A percentile compares a stretch with the other conserved stretches of the same genome.
Evolutionary conservation across 2,888 invertebrate species (phyloP).

Genomic region (Clunio marinus): DNA sequence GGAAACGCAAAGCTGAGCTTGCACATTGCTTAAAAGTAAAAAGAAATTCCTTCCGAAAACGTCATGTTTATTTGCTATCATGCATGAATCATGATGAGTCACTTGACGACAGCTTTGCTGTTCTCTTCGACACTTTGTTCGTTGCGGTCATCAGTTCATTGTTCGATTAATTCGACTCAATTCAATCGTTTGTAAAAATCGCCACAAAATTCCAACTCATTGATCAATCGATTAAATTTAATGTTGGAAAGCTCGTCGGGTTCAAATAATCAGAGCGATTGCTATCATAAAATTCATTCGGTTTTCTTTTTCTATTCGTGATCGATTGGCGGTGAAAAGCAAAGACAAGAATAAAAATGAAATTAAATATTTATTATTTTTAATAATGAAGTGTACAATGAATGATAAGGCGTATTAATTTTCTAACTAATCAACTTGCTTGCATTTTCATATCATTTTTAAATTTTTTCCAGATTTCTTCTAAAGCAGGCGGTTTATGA

Average conservation of each 20-base stretch:
- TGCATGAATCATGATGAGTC: not conserved
- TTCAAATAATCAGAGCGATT: constrained; percentile 16
- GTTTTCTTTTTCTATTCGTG: not conserved
- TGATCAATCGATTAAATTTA: not conserved
- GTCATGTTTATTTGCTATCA: constrained; percentile 10
- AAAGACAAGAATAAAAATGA: too few relatives aligned
- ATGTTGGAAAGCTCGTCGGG: not conserved
- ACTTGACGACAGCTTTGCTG: not conserved
- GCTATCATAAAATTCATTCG: not conserved
- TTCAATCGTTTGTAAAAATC: not conserved
- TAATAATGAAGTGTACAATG: too few relatives aligned
- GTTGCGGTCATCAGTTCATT: not conserved
- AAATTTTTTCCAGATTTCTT: too few relatives aligned
- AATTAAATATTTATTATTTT: too few relatives aligned
- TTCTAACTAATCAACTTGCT: too few relatives aligned
- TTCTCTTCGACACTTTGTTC: not conserved
- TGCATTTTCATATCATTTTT: too few relatives aligned
- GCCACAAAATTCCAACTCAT: not conserved
- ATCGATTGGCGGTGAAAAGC: constrained; percentile 4
- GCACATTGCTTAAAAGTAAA: not conserved
- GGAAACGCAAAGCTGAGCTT: not conserved
- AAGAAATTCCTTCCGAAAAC: constrained; percentile 26
- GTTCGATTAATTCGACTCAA: not conserved
- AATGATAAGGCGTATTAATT: too few relatives aligned
- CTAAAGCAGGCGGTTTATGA: too few relatives aligned